These are phyloP conservation scores for Oasisia sp. DNA, from an alignment of 2,888 invertebrate species.

Conservation along the genomic window DNA sequence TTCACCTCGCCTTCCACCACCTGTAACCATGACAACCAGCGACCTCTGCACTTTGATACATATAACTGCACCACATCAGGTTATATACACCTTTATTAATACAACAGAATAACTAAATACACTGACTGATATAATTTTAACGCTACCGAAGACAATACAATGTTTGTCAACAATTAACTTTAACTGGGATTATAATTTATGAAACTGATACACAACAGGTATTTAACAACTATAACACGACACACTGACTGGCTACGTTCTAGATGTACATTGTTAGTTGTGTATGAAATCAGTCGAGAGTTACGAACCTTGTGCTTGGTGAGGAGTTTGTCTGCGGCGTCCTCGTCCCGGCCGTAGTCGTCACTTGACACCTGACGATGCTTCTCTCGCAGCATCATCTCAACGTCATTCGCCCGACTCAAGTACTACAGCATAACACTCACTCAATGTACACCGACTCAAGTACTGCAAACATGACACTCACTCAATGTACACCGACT, in stretches of 20 bases:
- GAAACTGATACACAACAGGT: too few relatives aligned
- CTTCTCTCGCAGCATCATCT: constrained; percentile 96
- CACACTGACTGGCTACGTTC: too few relatives aligned
- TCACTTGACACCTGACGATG: constrained; percentile 86
- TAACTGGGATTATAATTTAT: too few relatives aligned
- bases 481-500: background rate
- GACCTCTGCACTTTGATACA: background rate
- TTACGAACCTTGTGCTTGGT: constrained; percentile 87
- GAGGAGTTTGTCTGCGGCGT: constrained; percentile 89
- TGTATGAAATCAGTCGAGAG: background rate
- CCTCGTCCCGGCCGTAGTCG: constrained; percentile 93
- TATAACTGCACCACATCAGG: background rate
- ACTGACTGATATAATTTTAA: too few relatives aligned
- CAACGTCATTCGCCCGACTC: constrained; percentile 93
- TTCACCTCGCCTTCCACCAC: constrained; percentile 72
- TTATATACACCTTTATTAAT: background rate
- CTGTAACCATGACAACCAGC: constrained; percentile 64
- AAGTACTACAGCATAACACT: constrained; percentile 36
- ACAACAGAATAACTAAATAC: too few relatives aligned
- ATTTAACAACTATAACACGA: too few relatives aligned
- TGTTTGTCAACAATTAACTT: too few relatives aligned
- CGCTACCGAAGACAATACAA: too few relatives aligned
- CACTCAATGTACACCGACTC: background rate
- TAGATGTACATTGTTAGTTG: background rate
- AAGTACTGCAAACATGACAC: background rate